These are phyloP conservation scores for Eledona agricola DNA, from an alignment of 2,888 invertebrate species.

Conservation along the genomic window DNA sequence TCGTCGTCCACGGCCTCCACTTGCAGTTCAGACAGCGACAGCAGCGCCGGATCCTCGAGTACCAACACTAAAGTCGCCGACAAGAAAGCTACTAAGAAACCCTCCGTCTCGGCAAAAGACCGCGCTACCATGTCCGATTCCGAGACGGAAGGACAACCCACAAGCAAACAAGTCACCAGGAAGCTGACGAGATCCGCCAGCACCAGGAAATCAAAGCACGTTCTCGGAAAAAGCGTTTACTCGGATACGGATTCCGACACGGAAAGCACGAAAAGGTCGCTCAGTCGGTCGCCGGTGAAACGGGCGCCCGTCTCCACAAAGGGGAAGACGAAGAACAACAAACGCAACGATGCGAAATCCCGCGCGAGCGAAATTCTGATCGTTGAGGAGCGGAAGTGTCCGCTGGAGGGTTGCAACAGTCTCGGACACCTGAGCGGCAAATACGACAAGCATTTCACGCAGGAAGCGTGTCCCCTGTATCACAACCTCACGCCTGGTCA, in stretches of 20 bases:
- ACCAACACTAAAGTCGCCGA: conserved; percentile 39
- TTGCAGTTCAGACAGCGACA: conserved; percentile 58
- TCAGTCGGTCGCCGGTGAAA: conserved; percentile 73
- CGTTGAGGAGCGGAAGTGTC: conserved; percentile 78
- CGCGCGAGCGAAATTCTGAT: conserved; percentile 53
- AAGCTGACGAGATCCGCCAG: conserved; percentile 77
- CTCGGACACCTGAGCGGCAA: conserved; percentile 86
- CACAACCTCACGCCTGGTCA: conserved; percentile 84
- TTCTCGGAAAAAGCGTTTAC: conserved; percentile 66
- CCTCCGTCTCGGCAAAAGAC: conserved; percentile 48
- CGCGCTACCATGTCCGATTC: conserved; percentile 49
- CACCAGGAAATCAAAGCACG: conserved; percentile 72
- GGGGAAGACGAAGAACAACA: conserved; percentile 64
- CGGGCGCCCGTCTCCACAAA: conserved; percentile 63
- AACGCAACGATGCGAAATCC: conserved; percentile 55
- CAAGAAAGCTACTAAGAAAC: conserved; percentile 49
- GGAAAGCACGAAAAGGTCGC: conserved; percentile 66
- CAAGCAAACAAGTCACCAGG: conserved; percentile 63
- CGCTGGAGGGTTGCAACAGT: conserved; percentile 89
- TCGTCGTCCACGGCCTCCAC: conserved; percentile 53
- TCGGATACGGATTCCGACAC: conserved; percentile 75
- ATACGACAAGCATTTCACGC: conserved; percentile 83
- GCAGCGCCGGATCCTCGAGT: conserved; percentile 52
- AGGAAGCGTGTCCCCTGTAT: conserved; percentile 91
- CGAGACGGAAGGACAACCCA: conserved; percentile 48